Percentiles rank a stretch among this genome's conserved stretches.
Conservation (phyloP, 2,113 vertebrate genomes). For the human (Homo sapiens) region GRCh38 chr3:11738001-11738500, state of each 20-base stretch:
- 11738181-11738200: not conserved
- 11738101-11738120: not conserved
- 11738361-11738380: not conserved
- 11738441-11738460: not conserved
- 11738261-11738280: not conserved
- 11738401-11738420: not conserved
- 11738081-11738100: not conserved
- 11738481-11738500: not conserved
- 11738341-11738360: not conserved
- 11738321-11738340: not conserved
- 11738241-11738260: not conserved
- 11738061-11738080: not conserved
- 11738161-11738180: not conserved
- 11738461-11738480: not conserved
- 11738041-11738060: not conserved
- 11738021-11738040: not conserved
- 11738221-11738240: not conserved
- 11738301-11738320: not conserved
- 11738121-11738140: not conserved
- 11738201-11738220: constrained; percentile 6
- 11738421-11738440: not conserved
- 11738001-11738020: not conserved
- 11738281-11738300: not conserved
- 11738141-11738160: not conserved
- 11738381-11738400: not conserved